A percentile compares a stretch with the other conserved stretches of the same genome.
These are phyloP conservation scores for Drosophila obscura DNA, from an alignment of 1,140 invertebrate species.

Conservation along the genomic window DNA sequence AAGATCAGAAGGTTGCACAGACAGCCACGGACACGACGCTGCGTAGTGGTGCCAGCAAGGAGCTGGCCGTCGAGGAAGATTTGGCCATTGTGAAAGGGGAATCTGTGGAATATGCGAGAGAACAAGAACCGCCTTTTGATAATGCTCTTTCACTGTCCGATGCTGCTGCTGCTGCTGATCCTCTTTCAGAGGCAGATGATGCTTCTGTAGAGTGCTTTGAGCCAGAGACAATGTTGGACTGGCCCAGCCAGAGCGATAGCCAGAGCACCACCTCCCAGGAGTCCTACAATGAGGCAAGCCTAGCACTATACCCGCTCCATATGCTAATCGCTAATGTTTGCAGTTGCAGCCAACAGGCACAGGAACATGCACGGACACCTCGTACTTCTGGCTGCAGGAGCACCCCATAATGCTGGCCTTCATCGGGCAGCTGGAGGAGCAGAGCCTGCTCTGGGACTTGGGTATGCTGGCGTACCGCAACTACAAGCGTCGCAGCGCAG, in stretches of 20 bases:
- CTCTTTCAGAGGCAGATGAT: neutral
- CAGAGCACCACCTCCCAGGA: neutral
- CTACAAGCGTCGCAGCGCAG: constrained; percentile 16
- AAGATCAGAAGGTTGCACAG: neutral
- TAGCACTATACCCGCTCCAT: neutral
- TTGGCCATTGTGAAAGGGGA: neutral
- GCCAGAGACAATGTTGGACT: constrained; percentile 2
- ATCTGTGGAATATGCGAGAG: neutral
- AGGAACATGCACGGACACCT: neutral
- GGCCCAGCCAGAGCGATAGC: neutral
- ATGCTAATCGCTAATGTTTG: neutral
- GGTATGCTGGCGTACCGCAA: constrained; percentile 27
- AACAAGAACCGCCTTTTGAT: too few species aligned
- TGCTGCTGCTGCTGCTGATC: neutral
- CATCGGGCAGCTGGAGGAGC: constrained; percentile 33
- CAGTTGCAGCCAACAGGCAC: neutral
- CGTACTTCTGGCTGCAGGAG: constrained; percentile 31
- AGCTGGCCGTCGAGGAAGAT: neutral
- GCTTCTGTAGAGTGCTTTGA: neutral
- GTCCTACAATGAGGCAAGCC: neutral
- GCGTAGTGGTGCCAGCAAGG: neutral
- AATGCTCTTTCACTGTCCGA: too few species aligned
- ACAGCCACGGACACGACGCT: neutral
- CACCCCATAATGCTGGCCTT: constrained; percentile 48
- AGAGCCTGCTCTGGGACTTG: constrained; percentile 33